Evolutionary conservation across 2,797 vertebrate genomes (phyloP).

Genomic region (Acanthornis magna): DNA sequence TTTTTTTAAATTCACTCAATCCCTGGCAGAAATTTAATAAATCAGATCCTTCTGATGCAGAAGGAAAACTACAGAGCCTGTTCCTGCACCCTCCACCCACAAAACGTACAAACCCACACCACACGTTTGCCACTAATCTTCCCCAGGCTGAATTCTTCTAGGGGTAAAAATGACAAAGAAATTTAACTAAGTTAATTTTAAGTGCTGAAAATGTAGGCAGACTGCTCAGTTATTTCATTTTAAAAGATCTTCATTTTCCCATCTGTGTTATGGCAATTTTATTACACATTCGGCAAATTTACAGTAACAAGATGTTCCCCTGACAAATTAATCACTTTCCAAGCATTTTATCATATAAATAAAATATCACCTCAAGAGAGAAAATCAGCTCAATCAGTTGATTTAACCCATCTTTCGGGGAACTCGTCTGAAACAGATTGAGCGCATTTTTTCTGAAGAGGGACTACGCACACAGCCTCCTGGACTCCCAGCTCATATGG

Average conservation of each 20-base stretch:
- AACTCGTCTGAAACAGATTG: constrained; percentile 70
- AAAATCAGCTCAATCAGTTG: constrained; percentile 72
- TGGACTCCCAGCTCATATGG: constrained; percentile 52
- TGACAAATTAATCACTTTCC: constrained; percentile 81
- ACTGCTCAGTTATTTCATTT: constrained; percentile 57
- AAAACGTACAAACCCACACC: background rate
- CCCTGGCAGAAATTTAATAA: constrained; percentile 22
- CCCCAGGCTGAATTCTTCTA: background rate
- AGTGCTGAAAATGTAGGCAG: constrained; percentile 41
- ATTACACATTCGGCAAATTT: constrained; percentile 88
- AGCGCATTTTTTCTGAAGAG: constrained; percentile 51
- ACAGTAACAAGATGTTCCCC: constrained; percentile 82
- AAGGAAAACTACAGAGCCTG: background rate
- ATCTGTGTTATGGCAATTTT: constrained; percentile 89
- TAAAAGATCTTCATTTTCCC: constrained; percentile 81
- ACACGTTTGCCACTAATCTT: background rate
- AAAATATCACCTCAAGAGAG: constrained; percentile 78
- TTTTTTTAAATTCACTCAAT: constrained; percentile 38
- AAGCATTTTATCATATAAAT: constrained; percentile 82
- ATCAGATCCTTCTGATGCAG: background rate
- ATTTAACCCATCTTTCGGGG: constrained; percentile 74
- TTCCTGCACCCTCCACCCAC: background rate
- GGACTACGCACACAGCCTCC: constrained; percentile 34
- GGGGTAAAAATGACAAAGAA: constrained; percentile 28
- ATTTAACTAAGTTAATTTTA: constrained; percentile 60